phyloP scores from a whole-genome alignment of 2,888 invertebrate species.

The Noctua janthina region DNA sequence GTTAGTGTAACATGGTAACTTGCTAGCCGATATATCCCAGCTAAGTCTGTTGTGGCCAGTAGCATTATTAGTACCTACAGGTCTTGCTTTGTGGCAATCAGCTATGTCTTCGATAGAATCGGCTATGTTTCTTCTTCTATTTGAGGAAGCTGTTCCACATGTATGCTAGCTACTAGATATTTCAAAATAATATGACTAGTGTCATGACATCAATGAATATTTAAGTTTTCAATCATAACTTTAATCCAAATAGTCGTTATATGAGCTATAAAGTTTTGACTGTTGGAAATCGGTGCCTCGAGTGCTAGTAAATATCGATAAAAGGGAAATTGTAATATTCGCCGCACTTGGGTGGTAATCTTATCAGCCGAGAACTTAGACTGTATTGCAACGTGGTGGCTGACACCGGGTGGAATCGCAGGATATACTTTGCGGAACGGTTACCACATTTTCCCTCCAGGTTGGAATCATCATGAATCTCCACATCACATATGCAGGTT shows the following conservation, averaged over 20 bases:
- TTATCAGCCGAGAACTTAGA: not conserved
- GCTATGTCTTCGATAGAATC: not conserved
- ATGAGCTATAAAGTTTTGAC: not conserved
- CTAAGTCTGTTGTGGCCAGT: constrained; percentile 43
- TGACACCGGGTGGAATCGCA: not conserved
- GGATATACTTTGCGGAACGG: not conserved
- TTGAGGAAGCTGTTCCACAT: too few relatives aligned
- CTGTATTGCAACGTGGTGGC: not conserved
- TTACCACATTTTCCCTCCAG: not conserved
- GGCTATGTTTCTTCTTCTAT: not conserved
- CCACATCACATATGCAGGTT: not conserved
- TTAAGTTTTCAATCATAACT: constrained; percentile 28
- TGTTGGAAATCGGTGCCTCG: not conserved
- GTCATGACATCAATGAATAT: constrained; percentile 20
- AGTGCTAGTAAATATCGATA: constrained; percentile 4
- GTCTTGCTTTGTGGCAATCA: constrained; percentile 10
- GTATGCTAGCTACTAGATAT: not conserved
- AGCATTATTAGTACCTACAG: constrained; percentile 9
- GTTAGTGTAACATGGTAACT: constrained; percentile 42
- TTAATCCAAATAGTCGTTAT: not conserved
- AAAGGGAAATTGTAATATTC: constrained; percentile 6
- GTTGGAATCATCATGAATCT: not conserved
- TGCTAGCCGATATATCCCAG: constrained; percentile 59
- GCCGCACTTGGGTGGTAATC: not conserved
- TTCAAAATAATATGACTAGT: not conserved